Evolutionary conservation across 2,113 vertebrate genomes (phyloP), one percentile per base, ranked within the genome.

Genomic region (Tichodroma muraria): DNA sequence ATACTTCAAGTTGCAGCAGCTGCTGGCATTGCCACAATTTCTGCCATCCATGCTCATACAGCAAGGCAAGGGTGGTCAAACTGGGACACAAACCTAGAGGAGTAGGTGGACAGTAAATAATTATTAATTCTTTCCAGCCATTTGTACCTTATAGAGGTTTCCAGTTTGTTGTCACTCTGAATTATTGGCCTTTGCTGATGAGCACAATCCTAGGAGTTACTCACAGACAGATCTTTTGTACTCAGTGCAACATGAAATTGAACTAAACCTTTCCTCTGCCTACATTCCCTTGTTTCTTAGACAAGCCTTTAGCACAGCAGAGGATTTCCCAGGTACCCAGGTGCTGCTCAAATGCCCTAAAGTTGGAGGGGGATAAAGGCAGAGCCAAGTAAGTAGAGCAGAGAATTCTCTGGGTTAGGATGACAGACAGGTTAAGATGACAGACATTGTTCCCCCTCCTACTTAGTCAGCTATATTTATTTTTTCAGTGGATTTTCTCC

Each of bases 401-500:
- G 76, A 3, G 7, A 53, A 50, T 83, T 83, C 82, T 95, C 76
- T 53, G 68, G 75, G 85, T 78, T 95, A 70, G 64, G 68, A 91
- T 50, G 72, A 90, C 83, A 85, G 85, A 53, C 63, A 56, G 71
- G 82, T 66, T 87, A 69, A 79, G 88, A 88, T 40, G 85, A 88
- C 71, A 94, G 81, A 92, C 63, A 59, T 93, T 88, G 79, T 85
- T 83, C 80, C 47, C 47, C 10, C 68, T 85, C 42, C 85, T 85
- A 70, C 68, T 95, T 88, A 88, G 35, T 42, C 89, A 94, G 68
- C 85, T 71, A 6, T 88, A 85, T 70, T 83, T 82, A 28, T 60
- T 73, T 79, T 79, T 78, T 52, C 50, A 14, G 64, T 83, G 72
- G 60, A 94, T 95, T 94, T 95, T 75, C 82, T 88, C n/a, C 45